Percentiles rank a stretch among this genome's conserved stretches.
These are phyloP conservation scores for Danionella dracula DNA, from an alignment of 2,797 vertebrate genomes.

Conservation along the genomic window DNA sequence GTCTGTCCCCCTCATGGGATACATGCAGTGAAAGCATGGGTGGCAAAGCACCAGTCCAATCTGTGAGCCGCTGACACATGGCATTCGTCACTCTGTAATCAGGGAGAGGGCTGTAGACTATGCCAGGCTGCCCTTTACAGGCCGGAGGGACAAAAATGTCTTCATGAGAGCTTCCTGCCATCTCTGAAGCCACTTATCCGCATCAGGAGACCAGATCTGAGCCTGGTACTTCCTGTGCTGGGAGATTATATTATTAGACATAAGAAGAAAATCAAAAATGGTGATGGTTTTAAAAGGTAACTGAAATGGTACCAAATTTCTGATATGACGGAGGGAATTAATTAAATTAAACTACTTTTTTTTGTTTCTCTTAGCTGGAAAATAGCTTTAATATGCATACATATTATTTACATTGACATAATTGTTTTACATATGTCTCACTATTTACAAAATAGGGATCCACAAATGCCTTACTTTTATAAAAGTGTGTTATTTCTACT, in stretches of 20 bases:
- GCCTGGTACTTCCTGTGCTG: slow-evolving; percentile 23
- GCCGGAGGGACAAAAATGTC: slow-evolving; percentile 24
- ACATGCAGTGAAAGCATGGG: slow-evolving; percentile 37
- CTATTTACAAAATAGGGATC: too few relatives aligned
- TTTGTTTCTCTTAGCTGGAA: too few relatives aligned
- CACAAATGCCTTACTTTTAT: too few relatives aligned
- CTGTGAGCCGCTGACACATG: slow-evolving; percentile 44
- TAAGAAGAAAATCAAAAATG: neutral
- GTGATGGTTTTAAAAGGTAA: too few relatives aligned
- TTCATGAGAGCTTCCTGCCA: slow-evolving; percentile 20
- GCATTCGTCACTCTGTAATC: slow-evolving; percentile 23
- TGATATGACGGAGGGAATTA: too few relatives aligned
- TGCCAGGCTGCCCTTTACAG: slow-evolving; percentile 36
- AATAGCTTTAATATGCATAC: too few relatives aligned
- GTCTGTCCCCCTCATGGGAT: slow-evolving; percentile 24
- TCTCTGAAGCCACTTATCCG: slow-evolving; percentile 28
- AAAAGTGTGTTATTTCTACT: too few relatives aligned
- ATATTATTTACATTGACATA: too few relatives aligned
- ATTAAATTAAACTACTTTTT: too few relatives aligned
- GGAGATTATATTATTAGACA: neutral
- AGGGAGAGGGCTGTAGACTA: slow-evolving; percentile 22
- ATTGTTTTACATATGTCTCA: too few relatives aligned
- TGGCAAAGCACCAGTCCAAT: slow-evolving; percentile 36
- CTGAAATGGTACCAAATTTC: too few relatives aligned
- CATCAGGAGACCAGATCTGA: slow-evolving; percentile 12